phyloP scores from a whole-genome alignment of 1,140 invertebrate species.

The Cherax quadricarinatus region DNA sequence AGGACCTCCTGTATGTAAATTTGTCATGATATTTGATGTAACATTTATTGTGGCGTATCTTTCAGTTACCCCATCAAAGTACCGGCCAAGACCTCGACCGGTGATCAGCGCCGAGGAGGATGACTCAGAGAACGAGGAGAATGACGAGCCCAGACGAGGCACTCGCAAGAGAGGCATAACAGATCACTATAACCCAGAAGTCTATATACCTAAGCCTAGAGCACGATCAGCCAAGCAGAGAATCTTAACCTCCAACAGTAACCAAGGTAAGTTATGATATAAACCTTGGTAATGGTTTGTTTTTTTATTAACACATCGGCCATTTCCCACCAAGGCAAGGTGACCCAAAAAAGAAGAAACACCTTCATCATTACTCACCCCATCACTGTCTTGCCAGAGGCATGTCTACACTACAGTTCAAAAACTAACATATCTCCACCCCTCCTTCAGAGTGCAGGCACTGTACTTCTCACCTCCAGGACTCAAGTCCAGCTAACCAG shows the following conservation, averaged over 20 bases:
- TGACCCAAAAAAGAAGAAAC: too few species aligned
- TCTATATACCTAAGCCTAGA: constrained; percentile 29
- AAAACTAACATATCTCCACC: too few species aligned
- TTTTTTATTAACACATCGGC: too few species aligned
- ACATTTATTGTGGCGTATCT: background rate
- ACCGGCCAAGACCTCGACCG: constrained; percentile 39
- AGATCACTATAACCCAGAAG: constrained; percentile 34
- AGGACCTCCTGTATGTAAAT: background rate
- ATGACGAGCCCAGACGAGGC: constrained; percentile 52
- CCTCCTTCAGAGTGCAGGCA: too few species aligned
- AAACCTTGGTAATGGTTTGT: too few species aligned
- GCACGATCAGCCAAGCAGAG: constrained; percentile 49
- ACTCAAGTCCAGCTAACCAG: too few species aligned
- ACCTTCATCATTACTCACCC: too few species aligned
- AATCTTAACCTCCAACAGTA: constrained; percentile 43
- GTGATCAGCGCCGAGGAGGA: constrained; percentile 25
- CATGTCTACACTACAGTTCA: too few species aligned
- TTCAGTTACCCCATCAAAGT: constrained; percentile 59
- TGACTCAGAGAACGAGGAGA: constrained; percentile 60
- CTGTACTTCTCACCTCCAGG: too few species aligned
- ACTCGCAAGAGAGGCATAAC: constrained; percentile 46
- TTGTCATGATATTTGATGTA: background rate
- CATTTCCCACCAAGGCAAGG: too few species aligned
- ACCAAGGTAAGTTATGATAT: constrained; percentile 24
- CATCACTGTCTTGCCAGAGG: too few species aligned